A percentile compares a stretch with the other conserved stretches of the same genome.
phyloP scores from a whole-genome alignment of 2,113 vertebrate species.

The Oceanites oceanicus region DNA sequence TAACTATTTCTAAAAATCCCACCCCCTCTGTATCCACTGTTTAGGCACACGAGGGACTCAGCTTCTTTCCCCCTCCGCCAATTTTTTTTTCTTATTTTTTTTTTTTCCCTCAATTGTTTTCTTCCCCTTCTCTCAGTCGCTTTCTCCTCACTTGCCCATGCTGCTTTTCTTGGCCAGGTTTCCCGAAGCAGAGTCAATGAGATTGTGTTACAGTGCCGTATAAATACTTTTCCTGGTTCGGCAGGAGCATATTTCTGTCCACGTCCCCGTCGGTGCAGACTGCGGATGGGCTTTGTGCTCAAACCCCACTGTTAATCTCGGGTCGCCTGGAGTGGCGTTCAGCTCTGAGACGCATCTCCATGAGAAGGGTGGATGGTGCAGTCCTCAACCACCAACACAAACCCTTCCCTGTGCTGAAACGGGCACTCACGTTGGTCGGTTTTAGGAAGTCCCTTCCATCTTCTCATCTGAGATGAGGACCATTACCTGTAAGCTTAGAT shows the following conservation, averaged over 20 bases:
- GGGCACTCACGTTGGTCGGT: fast-evolving
- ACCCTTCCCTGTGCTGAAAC: neutral
- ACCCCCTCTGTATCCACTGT: fast-evolving
- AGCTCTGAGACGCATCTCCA: neutral
- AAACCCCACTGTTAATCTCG: neutral
- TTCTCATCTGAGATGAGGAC: neutral
- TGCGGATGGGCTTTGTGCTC: neutral
- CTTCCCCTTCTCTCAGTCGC: neutral
- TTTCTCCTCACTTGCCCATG: neutral
- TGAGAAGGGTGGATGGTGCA: neutral
- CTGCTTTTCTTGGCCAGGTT: neutral
- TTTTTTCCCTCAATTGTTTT: neutral
- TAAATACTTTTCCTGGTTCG: neutral
- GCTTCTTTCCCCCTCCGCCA: too few species aligned
- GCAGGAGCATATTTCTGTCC: neutral
- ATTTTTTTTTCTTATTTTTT: neutral
- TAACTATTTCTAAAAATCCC: neutral
- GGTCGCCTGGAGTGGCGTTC: neutral
- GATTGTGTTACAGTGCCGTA: neutral
- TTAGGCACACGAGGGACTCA: neutral
- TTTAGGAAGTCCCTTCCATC: neutral
- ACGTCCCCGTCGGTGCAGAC: fast-evolving
- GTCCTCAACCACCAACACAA: neutral
- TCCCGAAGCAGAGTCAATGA: neutral
- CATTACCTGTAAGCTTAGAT: neutral